Percentiles rank a stretch among this genome's conserved stretches.
These are phyloP conservation scores for Acrobasis repandana DNA, from an alignment of 2,888 invertebrate genomes.

Conservation along the genomic window DNA sequence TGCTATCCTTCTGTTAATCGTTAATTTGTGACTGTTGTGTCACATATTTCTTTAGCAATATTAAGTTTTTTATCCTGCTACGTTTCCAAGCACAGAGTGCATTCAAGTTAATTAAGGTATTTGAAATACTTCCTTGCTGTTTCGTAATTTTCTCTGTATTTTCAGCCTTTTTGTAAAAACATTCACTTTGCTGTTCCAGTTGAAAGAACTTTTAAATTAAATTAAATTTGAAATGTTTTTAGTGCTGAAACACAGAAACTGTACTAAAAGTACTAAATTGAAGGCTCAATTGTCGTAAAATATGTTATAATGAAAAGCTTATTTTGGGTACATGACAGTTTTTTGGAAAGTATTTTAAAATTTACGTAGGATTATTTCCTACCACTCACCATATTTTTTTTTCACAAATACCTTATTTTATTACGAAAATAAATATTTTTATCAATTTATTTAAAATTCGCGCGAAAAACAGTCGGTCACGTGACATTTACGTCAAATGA, in stretches of 20 bases:
- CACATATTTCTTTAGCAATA: conserved; percentile 21
- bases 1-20: neutral
- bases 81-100: conserved; percentile 10
- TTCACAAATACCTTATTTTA: too few relatives aligned
- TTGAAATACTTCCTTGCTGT: conserved; percentile 1
- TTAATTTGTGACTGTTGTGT: neutral
- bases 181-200: neutral
- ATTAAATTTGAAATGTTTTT: neutral
- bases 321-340: too few relatives aligned
- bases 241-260: neutral
- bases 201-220: conserved; percentile 4
- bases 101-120: conserved; percentile 11
- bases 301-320: too few relatives aligned
- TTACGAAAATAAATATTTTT: too few relatives aligned
- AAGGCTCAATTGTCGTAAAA: too few relatives aligned
- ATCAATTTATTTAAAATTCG: too few relatives aligned
- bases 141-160: neutral
- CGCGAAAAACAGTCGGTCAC: too few relatives aligned
- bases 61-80: conserved; percentile 8
- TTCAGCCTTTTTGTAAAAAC: neutral
- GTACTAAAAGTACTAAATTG: too few relatives aligned
- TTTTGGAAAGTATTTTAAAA: too few relatives aligned
- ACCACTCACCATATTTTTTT: too few relatives aligned
- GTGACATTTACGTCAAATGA: too few relatives aligned
- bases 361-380: too few relatives aligned